phyloP scores from a whole-genome alignment of 2,797 vertebrate genomes.

The Microctenopoma steveboyesi region DNA sequence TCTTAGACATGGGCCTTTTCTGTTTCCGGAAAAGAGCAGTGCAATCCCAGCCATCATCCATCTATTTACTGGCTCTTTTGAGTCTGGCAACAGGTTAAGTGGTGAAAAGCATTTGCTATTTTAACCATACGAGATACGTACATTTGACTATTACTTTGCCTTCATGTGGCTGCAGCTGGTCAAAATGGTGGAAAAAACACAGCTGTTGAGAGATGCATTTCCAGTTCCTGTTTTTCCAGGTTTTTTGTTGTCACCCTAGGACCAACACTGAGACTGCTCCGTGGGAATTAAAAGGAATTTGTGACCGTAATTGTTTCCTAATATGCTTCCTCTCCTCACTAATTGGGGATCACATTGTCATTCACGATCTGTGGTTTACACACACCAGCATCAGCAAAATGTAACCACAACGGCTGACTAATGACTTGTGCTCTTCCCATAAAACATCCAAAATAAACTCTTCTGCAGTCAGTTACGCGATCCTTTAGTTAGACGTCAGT shows the following conservation, averaged over 20 bases:
- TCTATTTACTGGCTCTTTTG: slow-evolving; percentile 24
- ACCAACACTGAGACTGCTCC: slow-evolving; percentile 46
- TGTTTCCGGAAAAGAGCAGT: slow-evolving; percentile 16
- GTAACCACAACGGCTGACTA: slow-evolving; percentile 52
- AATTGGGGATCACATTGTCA: slow-evolving; percentile 64
- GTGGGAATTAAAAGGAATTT: slow-evolving; percentile 52
- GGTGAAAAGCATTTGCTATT: slow-evolving; percentile 50
- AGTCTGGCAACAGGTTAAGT: slow-evolving; percentile 41
- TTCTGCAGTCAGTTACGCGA: slow-evolving; percentile 29
- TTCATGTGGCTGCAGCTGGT: slow-evolving; percentile 63
- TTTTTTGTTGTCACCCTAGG: slow-evolving; percentile 46
- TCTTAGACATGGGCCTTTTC: slow-evolving; percentile 18
- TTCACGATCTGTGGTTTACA: slow-evolving; percentile 48
- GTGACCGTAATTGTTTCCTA: slow-evolving; percentile 72
- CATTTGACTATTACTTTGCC: slow-evolving; percentile 51
- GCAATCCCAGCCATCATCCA: slow-evolving; percentile 18
- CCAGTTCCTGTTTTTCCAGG: slow-evolving; percentile 42
- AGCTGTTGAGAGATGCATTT: slow-evolving; percentile 53
- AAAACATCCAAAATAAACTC: slow-evolving; percentile 44
- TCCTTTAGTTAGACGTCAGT: slow-evolving; percentile 6
- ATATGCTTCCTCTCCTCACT: slow-evolving; percentile 64
- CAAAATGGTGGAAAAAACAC: slow-evolving; percentile 45
- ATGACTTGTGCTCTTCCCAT: slow-evolving; percentile 47
- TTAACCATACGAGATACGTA: slow-evolving; percentile 61
- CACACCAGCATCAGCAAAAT: slow-evolving; percentile 58